Base-by-base conservation (phyloP, 2,797 vertebrate species). In the Rhodeus uyekii region DNA sequence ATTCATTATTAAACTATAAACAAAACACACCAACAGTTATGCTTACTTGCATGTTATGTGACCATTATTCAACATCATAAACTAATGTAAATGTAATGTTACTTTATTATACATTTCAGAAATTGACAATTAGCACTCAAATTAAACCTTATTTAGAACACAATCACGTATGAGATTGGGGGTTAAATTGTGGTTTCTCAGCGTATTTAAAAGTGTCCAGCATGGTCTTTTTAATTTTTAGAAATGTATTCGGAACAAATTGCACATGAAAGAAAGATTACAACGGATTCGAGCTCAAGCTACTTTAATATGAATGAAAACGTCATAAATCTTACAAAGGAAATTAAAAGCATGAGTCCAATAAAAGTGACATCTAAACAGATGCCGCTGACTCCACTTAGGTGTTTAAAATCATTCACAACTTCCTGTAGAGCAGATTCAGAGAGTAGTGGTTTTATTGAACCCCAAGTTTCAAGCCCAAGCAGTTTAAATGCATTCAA, bases 291-390 rank as follows among this genome's bases (percentile, higher is more conserved):
- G 9, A 42, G 13, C 58, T 83, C 10, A 73, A 84, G 1, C 61
- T 75, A 75, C 42, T 76, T 84, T 84, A 80, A 76, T 80, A 27
- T 60, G 18, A 72, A 61, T 36, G 0, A 8, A 80, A 68, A 75
- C 36, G 38, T 16, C 39, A 69, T 50, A 68, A 4, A 63, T 53
- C 39, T 39, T 60, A 80, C 76, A 80, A 84, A 29, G 24, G 24
- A 48, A 69, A 61, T 53, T 50, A 74, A 48, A 22, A 53, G 69
- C 39, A 60, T 5, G 61, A 42, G 60, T 44, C 50, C 38, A 83
- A 46, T 50, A 61, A 74, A 27, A 75, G 48, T 80, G 50, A 68
- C 39, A 67, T 79, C 22, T 46, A 79, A 36, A 78, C 5, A 8
- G 19, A 58, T 8, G 38, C 32, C 44, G 64, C 82, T 65, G 27